Evolutionary conservation across 53 echinoderm and acorn worm genomes (phyloP).

Genomic region (Astropecten irregularis): DNA sequence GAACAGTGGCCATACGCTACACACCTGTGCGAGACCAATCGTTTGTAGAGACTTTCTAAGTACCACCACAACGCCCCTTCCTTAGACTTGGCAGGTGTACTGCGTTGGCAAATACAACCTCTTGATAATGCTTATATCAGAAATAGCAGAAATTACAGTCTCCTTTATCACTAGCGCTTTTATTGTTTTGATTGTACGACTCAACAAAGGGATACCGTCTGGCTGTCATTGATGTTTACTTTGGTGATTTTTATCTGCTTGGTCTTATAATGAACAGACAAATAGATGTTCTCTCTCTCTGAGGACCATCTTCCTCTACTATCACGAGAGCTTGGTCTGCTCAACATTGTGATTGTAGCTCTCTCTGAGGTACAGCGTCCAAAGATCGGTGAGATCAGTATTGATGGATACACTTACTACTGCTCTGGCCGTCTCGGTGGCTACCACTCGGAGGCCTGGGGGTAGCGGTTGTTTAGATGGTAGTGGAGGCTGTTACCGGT

Average conservation of each 20-base stretch:
- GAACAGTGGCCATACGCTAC: constrained; percentile 33
- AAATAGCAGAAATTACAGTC: constrained; percentile 25
- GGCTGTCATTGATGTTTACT: constrained; percentile 14
- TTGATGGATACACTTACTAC: too few relatives aligned
- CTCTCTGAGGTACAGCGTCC: too few relatives aligned
- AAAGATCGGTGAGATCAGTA: too few relatives aligned
- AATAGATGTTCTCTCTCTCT: too few relatives aligned
- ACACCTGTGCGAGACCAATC: constrained; percentile 42
- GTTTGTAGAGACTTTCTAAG: neutral
- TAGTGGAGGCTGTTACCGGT: too few relatives aligned
- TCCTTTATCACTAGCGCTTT: neutral
- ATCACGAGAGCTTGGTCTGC: too few relatives aligned
- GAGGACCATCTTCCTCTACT: too few relatives aligned
- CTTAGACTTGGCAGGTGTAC: constrained; percentile 6
- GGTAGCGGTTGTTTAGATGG: too few relatives aligned
- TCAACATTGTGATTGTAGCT: too few relatives aligned
- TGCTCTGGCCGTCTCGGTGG: too few relatives aligned
- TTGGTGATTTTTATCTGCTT: constrained; percentile 25
- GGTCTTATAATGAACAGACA: constrained; percentile 27
- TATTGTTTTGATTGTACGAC: neutral
- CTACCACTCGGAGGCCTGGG: too few relatives aligned
- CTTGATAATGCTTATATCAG: constrained; percentile 6
- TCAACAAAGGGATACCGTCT: neutral
- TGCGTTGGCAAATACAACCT: neutral
- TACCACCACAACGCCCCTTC: neutral